A percentile compares a stretch with the other conserved stretches of the same genome.
Evolutionary conservation across 2,113 vertebrate species (phyloP).

Genomic region (Meles meles): DNA sequence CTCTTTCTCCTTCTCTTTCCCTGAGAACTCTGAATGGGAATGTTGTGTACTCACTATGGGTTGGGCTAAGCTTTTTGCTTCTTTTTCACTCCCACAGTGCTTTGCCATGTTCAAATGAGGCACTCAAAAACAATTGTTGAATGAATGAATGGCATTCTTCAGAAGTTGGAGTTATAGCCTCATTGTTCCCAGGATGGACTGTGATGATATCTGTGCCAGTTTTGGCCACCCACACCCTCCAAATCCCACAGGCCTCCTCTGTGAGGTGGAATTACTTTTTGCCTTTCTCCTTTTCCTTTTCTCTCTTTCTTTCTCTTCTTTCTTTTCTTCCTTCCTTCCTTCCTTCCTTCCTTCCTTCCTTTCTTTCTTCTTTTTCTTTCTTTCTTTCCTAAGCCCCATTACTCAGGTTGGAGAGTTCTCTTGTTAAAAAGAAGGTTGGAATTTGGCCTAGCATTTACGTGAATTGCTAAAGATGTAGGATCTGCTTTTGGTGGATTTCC

Average conservation of each 20-base stretch:
- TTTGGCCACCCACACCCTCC: not conserved
- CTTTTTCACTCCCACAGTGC: not conserved
- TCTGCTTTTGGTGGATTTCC: conserved; percentile 63
- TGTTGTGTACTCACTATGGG: not conserved
- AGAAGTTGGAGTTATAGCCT: not conserved
- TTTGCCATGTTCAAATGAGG: conserved; percentile 14
- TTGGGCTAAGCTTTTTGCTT: conserved; percentile 28
- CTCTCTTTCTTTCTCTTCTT: no score
- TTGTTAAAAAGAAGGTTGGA: conserved; percentile 55
- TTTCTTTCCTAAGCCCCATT: conserved; percentile 16
- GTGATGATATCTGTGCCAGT: not conserved
- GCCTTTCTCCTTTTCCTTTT: not conserved
- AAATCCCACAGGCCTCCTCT: not conserved
- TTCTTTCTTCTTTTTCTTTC: not conserved
- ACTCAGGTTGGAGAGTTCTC: conserved; percentile 44
- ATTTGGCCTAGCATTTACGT: conserved; percentile 10
- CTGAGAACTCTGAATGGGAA: conserved; percentile 66
- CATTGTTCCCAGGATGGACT: not conserved
- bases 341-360: not conserved
- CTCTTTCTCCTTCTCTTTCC: conserved; percentile 59
- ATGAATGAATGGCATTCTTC: conserved; percentile 10
- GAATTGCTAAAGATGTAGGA: conserved; percentile 61
- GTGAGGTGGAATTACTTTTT: not conserved
- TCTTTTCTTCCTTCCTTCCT: no score
- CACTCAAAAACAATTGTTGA: not conserved